Evolutionary conservation across 37 sponge, comb jelly and placozoan genomes (phyloP).

Genomic region (Tethya wilhelma): DNA sequence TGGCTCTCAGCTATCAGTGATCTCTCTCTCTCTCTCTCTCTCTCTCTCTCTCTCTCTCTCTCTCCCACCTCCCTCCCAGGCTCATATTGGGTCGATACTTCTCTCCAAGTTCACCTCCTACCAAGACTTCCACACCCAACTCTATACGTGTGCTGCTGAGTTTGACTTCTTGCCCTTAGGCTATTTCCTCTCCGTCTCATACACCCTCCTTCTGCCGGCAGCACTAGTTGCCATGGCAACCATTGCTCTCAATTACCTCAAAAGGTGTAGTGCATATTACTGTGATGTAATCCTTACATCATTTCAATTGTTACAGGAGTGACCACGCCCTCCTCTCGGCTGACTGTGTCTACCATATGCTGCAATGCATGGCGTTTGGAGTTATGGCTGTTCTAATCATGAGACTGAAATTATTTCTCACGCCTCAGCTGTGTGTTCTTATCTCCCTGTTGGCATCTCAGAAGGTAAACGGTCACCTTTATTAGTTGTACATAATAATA

Average conservation of each 20-base stretch:
- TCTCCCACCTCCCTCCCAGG: constrained; percentile 23
- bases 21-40: not conserved
- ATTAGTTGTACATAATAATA: too few relatives aligned
- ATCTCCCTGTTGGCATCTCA: constrained; percentile 41
- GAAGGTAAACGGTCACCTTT: constrained; percentile 30
- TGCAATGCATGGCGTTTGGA: constrained; percentile 70
- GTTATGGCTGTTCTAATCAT: constrained; percentile 88
- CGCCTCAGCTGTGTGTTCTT: constrained; percentile 80
- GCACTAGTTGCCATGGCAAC: constrained; percentile 11
- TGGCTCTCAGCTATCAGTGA: not conserved
- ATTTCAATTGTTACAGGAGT: too few relatives aligned
- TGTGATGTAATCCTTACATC: too few relatives aligned
- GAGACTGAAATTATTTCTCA: constrained; percentile 95
- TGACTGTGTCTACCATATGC: constrained; percentile 62
- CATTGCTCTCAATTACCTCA: too few relatives aligned
- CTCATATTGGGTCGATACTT: constrained; percentile 85
- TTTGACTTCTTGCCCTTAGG: constrained; percentile 86
- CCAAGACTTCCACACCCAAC: constrained; percentile 92
- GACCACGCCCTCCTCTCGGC: too few relatives aligned
- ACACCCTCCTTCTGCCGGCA: constrained; percentile 73
- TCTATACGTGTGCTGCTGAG: constrained; percentile 90
- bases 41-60: not conserved
- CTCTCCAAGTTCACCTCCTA: constrained; percentile 87
- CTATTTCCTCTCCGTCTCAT: constrained; percentile 27
- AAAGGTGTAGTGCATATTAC: too few relatives aligned